Base-by-base conservation (phyloP, 2,797 vertebrate species). In the Pantherophis vulpinus region DNA sequence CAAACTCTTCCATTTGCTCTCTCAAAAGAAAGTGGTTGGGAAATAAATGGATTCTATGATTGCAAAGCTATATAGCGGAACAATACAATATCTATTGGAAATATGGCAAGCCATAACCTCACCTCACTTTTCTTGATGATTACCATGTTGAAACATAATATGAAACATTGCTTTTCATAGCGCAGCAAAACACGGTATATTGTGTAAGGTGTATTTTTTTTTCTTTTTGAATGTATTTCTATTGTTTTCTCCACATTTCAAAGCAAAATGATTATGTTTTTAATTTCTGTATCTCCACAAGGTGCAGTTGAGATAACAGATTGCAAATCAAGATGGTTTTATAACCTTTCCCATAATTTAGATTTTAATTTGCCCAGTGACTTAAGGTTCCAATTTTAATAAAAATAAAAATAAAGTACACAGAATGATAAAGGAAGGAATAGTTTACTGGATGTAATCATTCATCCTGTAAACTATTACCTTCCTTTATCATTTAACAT, bases 301-400 rank as follows among this genome's bases (percentile, higher is more conserved):
- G 47, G 42, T 51, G 11, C 60, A 70, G 47, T 32, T 56, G n/a
- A 59, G 42, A 51, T 47, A 74, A 47, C 63, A 92, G 58, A 56
- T 58, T 88, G 20, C 20, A 66, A 87, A 47, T 47, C 32, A 86
- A 51, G 32, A 88, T 91, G 58, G 51, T 91, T 87, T 93, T 20
- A 55, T 91, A 70, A 87, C 27, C 86, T 74, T 60, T 87, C 27
- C 12, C 86, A 91, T 59, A 91, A 74, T 74, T 90, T 83, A 66
- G 51, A 87, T 90, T 87, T 90, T 93, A 90, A 93, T 87, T 90
- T 90, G 23, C 55, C 32, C 55, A 32, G 54, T 86, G 88, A 93
- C 10, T 58, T 58, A 87, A 47, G 59, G 89, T 58, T 74, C 32
- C 59, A 56, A 70, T 87, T 93, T 87, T 90, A 56, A 87, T 27